Evolutionary conservation across 2,113 vertebrate species (phyloP).

Genomic region (Oncorhynchus keta): DNA sequence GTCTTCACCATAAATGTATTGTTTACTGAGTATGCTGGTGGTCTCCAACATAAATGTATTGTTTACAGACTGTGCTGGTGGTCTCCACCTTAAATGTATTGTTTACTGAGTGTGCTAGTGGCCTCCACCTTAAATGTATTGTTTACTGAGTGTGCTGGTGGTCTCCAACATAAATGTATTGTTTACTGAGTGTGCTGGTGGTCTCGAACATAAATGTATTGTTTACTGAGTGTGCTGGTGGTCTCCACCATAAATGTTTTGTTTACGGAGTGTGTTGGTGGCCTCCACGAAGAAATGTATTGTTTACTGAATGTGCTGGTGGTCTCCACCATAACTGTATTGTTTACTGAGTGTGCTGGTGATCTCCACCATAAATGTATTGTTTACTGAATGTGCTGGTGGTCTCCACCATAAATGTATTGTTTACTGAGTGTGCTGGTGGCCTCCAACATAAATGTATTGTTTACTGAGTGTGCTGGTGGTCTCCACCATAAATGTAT

Average conservation of each 20-base stretch:
- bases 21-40: slow-evolving; percentile 11
- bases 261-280: slow-evolving; percentile 11
- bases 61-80: slow-evolving; percentile 10
- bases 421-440: slow-evolving; percentile 9
- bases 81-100: background rate
- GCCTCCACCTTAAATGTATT: background rate
- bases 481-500: slow-evolving; percentile 4
- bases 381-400: slow-evolving; percentile 8
- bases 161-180: background rate
- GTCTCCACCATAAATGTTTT: background rate
- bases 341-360: slow-evolving; percentile 9
- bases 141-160: slow-evolving; percentile 11
- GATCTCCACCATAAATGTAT: slow-evolving; percentile 2
- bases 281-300: background rate
- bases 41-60: background rate
- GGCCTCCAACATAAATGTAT: slow-evolving; percentile 1
- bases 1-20: background rate
- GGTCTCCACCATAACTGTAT: slow-evolving; percentile 5
- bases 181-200: slow-evolving; percentile 11
- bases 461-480: slow-evolving; percentile 9
- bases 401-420: slow-evolving; percentile 4
- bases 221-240: slow-evolving; percentile 11
- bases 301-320: slow-evolving; percentile 8
- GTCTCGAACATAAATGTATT: slow-evolving; percentile 8
- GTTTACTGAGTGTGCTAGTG: slow-evolving; percentile 10